Base-by-base conservation (phyloP, 2,797 vertebrate genomes). In the Xiphorhynchus erythropygius region DNA sequence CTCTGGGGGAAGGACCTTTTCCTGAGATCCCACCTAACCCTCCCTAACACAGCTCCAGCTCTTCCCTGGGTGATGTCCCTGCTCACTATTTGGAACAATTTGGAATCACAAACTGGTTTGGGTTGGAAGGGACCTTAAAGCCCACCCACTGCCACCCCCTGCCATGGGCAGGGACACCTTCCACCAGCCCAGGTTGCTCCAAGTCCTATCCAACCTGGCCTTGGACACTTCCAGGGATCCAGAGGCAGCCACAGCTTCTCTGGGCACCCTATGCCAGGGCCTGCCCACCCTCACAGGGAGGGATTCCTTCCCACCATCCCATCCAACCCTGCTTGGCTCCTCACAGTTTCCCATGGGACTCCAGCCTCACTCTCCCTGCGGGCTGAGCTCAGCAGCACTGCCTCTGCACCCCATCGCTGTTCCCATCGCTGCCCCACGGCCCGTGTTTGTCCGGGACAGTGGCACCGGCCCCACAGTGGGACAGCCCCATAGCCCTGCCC, bases 101-200 rank as follows among this genome's bases (percentile, higher is more conserved):
- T 4, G 14, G 22, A 41, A 41, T 32, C 15, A 24, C 39, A 22
- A 24, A 41, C 25, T 5, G 46, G 21, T 39, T 52, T 59, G 1
- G 24, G 11, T 4, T 33, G 28, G 68, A 30, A 52, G 4, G 9
- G 24, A 44, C 28, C 7, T 73, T 22, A 65, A 56, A 59, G 11
- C 17, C 13, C 23, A 44, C 14, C 11, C 23, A 1, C 4, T 50
- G 1, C 9, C 52, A 30, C 21, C 30, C 24, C 11, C 16, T 67
- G 25, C 44, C 44, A 8, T 0, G 42, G 14, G 27, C 50, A 64
- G 10, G 18, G 23, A 64, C 44, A 50, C 27, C 18, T 71, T 9
- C 75, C 59, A 44, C 35, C 4, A 2, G 1, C 23, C 35, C 50
- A 44, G 44, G 0, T 0, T 5, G 32, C n/a, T 64, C 50, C 67